Conservation (phyloP, 1,140 invertebrate genomes). For the Listronotus oregonensis region DNA sequence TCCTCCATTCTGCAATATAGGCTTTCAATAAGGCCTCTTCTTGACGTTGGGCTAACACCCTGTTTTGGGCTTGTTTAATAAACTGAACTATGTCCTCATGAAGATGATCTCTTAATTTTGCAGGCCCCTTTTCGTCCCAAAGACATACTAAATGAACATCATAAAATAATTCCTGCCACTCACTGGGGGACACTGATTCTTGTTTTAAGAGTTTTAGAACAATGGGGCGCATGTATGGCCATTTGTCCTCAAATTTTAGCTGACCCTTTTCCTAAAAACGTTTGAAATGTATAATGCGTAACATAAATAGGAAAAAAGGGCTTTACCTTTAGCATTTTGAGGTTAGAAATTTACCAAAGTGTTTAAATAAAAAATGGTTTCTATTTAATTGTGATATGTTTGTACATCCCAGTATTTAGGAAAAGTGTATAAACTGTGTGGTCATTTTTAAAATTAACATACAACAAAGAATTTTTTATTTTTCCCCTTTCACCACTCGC, state of each 20-base stretch:
- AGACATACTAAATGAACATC: slow-evolving; percentile 92
- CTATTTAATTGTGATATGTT: slow-evolving; percentile 20
- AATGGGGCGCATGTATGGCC: slow-evolving; percentile 91
- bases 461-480: slow-evolving; percentile 6
- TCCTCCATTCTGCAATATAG: slow-evolving; percentile 96
- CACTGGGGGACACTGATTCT: slow-evolving; percentile 87
- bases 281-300: neutral
- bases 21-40: slow-evolving; percentile 94
- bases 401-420: slow-evolving; percentile 11
- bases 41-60: slow-evolving; percentile 87
- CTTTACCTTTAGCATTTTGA: slow-evolving; percentile 46
- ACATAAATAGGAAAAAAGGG: slow-evolving; percentile 19
- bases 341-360: slow-evolving; percentile 12
- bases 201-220: slow-evolving; percentile 92
- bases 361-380: slow-evolving; percentile 3
- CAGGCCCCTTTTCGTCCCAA: slow-evolving; percentile 94
- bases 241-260: slow-evolving; percentile 90
- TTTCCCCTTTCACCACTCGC: neutral
- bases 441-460: slow-evolving; percentile 7
- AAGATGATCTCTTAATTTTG: slow-evolving; percentile 84
- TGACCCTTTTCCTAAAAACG: slow-evolving; percentile 64
- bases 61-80: slow-evolving; percentile 89
- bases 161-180: slow-evolving; percentile 98
- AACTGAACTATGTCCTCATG: slow-evolving; percentile 94
- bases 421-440: slow-evolving; percentile 3